Base-by-base conservation (phyloP, 2,113 vertebrate genomes). In the Cyanoramphus novaezelandiae region DNA sequence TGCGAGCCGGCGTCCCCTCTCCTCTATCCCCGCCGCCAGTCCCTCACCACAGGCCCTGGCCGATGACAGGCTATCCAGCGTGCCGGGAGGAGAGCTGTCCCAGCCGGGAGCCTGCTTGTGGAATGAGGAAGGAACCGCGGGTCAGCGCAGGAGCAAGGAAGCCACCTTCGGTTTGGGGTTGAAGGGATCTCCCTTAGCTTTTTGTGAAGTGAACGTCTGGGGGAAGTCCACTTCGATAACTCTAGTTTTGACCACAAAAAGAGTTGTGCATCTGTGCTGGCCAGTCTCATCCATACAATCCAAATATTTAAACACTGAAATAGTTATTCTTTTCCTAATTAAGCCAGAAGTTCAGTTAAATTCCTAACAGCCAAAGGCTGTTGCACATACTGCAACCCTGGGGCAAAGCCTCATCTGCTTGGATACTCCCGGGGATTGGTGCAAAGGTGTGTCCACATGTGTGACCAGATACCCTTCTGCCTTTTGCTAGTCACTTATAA, bases 201-300 rank as follows among this genome's bases (percentile, higher is more conserved):
- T 72, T 44, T 3, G 3, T 37, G n/a, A 33, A 20, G 52, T 1
- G 33, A 24, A 5, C 19, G 2, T 44, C 5, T 25, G 33, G 55
- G 24, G 27, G 19, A 80, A 71, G 44, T 52, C 70, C 15, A 0
- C 11, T 46, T 43, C 63, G 35, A 7, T 47, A 82, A 17, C 31
- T 13, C 28, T 13, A 5, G 6, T 21, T 24, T 11, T 0, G 2
- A 18, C 13, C 14, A 4, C 57, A 63, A 13, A 37, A 21, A 43
- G 31, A 7, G 5, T 1, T 46, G 15, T 20, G 3, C 7, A 1
- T 16, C 14, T 25, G 16, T 49, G 63, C 50, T 68, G 74, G 33
- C 15, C 24, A 4, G 0, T 17, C 43, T 55, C 44, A 31, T n/a
- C 33, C 10, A 0, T 52, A 13, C 1, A 0, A 47, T 62, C n/a